These are phyloP conservation scores for Blastobasis lacticolella DNA, from an alignment of 2,888 invertebrate species.

Conservation along the genomic window DNA sequence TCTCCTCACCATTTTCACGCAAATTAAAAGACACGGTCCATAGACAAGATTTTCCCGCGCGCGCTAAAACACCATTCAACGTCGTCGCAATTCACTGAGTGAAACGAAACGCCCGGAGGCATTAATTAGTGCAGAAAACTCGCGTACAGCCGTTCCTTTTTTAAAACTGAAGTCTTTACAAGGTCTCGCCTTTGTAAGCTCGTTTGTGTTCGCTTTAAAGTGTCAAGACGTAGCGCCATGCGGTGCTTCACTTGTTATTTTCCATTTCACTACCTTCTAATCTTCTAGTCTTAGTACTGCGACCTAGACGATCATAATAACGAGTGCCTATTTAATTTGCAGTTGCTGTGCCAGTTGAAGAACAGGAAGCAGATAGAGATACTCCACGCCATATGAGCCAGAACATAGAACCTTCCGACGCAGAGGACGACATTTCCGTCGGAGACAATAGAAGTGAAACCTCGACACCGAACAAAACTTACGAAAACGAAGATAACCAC, in stretches of 20 bases:
- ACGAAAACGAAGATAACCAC: slow-evolving; percentile 26
- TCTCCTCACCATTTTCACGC: slow-evolving; percentile 66
- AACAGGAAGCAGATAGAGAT: slow-evolving; percentile 28
- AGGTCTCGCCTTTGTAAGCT: slow-evolving; percentile 52
- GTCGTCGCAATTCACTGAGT: slow-evolving; percentile 59
- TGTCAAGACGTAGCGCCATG: slow-evolving; percentile 53
- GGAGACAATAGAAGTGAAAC: slow-evolving; percentile 62
- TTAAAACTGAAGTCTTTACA: slow-evolving; percentile 65
- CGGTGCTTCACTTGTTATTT: slow-evolving; percentile 43
- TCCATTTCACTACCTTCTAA: slow-evolving; percentile 18
- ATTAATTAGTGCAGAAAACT: slow-evolving; percentile 72
- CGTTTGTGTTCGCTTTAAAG: slow-evolving; percentile 48
- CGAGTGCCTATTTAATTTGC: slow-evolving; percentile 6
- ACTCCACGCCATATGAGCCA: slow-evolving; percentile 34
- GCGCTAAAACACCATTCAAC: slow-evolving; percentile 66
- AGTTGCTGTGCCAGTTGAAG: slow-evolving; percentile 37
- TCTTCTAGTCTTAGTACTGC: neutral
- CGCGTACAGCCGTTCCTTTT: slow-evolving; percentile 62
- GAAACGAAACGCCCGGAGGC: slow-evolving; percentile 69
- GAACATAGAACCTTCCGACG: slow-evolving; percentile 45
- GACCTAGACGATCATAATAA: neutral
- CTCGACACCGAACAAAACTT: slow-evolving; percentile 40
- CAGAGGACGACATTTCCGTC: slow-evolving; percentile 61
- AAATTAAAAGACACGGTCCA: slow-evolving; percentile 71
- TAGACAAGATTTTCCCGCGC: slow-evolving; percentile 55